Base-by-base conservation (phyloP, 1,140 invertebrate species). In the Drosophila saltans region DNA sequence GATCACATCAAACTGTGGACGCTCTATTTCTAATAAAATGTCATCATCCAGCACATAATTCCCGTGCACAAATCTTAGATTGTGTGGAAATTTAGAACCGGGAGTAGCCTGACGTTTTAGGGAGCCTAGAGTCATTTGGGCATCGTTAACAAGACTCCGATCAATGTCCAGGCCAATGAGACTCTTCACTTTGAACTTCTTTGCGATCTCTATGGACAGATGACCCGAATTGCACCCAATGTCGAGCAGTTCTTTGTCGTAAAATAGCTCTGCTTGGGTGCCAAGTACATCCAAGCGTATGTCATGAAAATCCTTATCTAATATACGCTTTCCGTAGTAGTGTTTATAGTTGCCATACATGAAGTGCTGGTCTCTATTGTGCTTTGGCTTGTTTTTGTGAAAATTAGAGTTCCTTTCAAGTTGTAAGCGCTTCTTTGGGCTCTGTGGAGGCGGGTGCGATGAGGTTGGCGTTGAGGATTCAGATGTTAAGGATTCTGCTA, bases 191-290 rank as follows among this genome's bases (percentile, higher is more conserved):
- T 94, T 93, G 81, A 97, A 97, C 83, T 97, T 95, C 76, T 96
- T 94, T 0, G 97, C 98, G 41, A 99, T 93, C 1, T 95, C 95
- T 26, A 97, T 93, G 1, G 98, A 98, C 9, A 99, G 94, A 88
- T 98, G 96, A 4, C 99, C 99, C 72, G 98, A 96, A 93, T 99
- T 99, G 92, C 98, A 99, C 10, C 99, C 99, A 91, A 99, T 97
- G 91, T 99, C 99, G 30, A 99, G 93, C 7, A 99, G 94, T 92
- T 97, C 96, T 92, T 98, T 99, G 11, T 95, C 95, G 61, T 95
- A 93, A 92, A 99, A 99, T 80, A 98, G 94, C 78, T 98, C 95
- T 39, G 94, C 93, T 67, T 96, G 95, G 72, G 95, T 94, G 24
- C 93, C 94, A 78, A 99, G 96, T 59, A 96, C 95, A 73, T 95